These are phyloP conservation scores for Cremastinae sp. DNA, from an alignment of 2,888 invertebrate genomes.

Conservation along the genomic window DNA sequence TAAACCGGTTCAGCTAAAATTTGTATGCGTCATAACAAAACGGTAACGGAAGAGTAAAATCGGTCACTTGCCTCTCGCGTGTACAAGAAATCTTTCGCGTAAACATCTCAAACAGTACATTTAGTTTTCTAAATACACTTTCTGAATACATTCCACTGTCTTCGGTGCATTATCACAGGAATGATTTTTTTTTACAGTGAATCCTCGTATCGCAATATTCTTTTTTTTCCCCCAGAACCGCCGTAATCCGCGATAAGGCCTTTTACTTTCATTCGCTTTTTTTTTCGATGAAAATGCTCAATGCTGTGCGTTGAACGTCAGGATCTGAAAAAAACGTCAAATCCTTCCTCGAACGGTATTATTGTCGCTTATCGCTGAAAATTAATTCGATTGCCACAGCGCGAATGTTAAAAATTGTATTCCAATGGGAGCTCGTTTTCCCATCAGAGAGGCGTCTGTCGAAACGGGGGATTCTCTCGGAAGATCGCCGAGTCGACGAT, in stretches of 20 bases:
- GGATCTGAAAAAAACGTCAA: neutral
- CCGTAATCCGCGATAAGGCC: neutral
- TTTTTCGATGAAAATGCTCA: neutral
- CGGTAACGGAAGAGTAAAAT: conserved; percentile 1
- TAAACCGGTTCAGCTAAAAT: no score
- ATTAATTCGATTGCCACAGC: neutral
- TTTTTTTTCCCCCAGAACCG: neutral
- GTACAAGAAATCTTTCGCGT: neutral
- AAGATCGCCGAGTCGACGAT: conserved; percentile 28
- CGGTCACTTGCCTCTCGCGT: neutral
- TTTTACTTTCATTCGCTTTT: neutral
- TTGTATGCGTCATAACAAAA: no score
- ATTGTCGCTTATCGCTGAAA: neutral
- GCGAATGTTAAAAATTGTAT: neutral
- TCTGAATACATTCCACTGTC: conserved; percentile 11
- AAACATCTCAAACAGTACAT: conserved; percentile 21
- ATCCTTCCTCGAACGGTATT: no score
- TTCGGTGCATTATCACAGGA: conserved; percentile 53
- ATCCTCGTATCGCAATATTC: conserved; percentile 22
- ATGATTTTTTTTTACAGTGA: conserved; percentile 42
- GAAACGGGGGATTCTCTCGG: neutral
- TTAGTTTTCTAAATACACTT: conserved; percentile 11
- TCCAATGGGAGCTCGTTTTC: conserved; percentile 7
- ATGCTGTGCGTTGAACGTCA: neutral
- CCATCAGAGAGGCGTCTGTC: neutral